Evolutionary conservation across 2,888 invertebrate species (phyloP), one percentile per base, ranked within the genome.

Genomic region (Chrysopilus asiliformis): DNA sequence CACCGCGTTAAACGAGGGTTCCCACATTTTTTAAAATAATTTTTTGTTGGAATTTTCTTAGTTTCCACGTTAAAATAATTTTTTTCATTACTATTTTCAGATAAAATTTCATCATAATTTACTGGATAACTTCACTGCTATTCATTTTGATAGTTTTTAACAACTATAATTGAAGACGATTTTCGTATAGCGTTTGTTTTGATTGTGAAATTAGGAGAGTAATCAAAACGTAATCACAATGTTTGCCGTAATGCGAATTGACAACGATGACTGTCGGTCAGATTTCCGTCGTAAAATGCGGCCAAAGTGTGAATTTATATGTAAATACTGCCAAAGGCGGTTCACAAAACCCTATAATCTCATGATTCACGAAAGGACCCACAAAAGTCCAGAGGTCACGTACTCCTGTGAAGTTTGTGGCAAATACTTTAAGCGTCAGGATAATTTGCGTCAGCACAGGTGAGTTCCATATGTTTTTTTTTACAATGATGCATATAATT

Each of bases 341-440:
- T 97, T 97, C 73, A 94, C 91, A 59, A 97, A 97, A 71, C 85
- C 89, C 50, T 97, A 97, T 73, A 97, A 97, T 69, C 74, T 97
- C 63, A 80, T 95, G 76, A 95, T 97, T 56, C 95, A 97, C 73
- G 95, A 95, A 66, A 76, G 94, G 65, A 94, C 93, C 53, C 95
- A 97, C 72, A 91, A 91, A 66, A 90, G 93, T 63, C 83, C 83
- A 45, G 94, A 95, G 69, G 74, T 94, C 56, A 90, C 93, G 39
- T 97, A 89, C 69, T 84, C 87, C 55, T 97, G 95, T 70, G 94
- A 95, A 66, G 86, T 94, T 52, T 97, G 95, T 68, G 87, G 90
- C 57, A 94, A 94, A 70, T 87, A 87, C 52, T 97, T 97, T 76
- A 86, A 95, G 67, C 73, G 94, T 63, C 95, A 95, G 72, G 95